Evolutionary conservation across 2,888 invertebrate genomes (phyloP), one percentile per base, ranked within the genome.

Genomic region (Eutolmus rufibarbis): DNA sequence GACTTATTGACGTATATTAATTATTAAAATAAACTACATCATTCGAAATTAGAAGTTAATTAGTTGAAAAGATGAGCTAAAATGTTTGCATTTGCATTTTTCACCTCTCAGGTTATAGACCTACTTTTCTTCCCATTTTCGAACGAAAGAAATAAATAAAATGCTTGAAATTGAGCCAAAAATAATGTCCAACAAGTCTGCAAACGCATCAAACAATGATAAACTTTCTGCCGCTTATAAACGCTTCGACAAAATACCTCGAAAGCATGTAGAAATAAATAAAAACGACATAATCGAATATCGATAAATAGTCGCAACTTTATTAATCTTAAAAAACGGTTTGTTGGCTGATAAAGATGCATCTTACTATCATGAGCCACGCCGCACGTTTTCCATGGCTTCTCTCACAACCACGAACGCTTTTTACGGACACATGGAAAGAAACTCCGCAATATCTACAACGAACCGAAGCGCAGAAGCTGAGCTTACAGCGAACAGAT

Each of bases 391-490:
- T 81, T 51, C 51, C 31, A 81, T 31, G 31, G 51, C 77, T 57
- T 88, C 74, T 74, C 88, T 86, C 66, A 19, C 74, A 23, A 56
- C 79, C 46, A 74, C 77, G 46, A 78, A 66, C 43, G 57, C n/a
- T 16, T 56, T 78, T 46, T 57, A 66, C 37, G 19, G 19, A 40
- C 28, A 51, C 23, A 56, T 16, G 66, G 40, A 37, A 74, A 37
- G 77, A 74, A 23, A 87, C 85, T 82, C 31, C 12, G 86, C 74
- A 89, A 37, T 76, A 88, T 79, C 85, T 81, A 88, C 56, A 87
- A 43, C 34, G 37, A 88, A 85, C 77, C 89, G 74, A 82, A 87
- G 87, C 85, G 86, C 88, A 87, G 87, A 88, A 77, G 87, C 88
- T 87, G 89, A 66, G 76, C 84, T 57, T 40, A 40, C 57, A 28